Percentiles rank a stretch among this genome's conserved stretches.
Conservation (phyloP, 2,113 vertebrate species). For the Melanerpes formicivorus region DNA sequence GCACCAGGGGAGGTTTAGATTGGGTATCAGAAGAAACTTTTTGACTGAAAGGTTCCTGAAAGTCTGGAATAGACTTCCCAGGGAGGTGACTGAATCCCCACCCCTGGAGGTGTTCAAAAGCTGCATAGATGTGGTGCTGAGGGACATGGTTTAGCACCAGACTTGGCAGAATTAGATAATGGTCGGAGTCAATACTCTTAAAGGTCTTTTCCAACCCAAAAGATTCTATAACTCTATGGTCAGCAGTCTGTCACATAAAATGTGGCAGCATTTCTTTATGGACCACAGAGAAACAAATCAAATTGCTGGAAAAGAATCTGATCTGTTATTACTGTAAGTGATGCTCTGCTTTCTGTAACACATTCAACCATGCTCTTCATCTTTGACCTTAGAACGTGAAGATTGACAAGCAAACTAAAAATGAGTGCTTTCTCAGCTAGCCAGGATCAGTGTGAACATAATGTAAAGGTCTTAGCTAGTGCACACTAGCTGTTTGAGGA, state of each 20-base stretch:
- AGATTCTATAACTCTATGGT: not conserved
- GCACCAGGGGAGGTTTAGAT: no score
- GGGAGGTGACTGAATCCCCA: no score
- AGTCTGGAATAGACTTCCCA: no score
- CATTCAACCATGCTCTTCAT: not conserved
- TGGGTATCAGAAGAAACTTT: no score
- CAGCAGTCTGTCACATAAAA: not conserved
- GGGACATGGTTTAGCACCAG: no score
- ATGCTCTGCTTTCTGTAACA: not conserved
- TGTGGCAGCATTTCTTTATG: not conserved
- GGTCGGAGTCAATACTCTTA: no score
- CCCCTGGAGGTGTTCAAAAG: no score
- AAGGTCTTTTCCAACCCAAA: no score
- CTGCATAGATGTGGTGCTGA: no score
- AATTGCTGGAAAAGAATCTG: not conserved
- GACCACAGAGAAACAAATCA: not conserved
- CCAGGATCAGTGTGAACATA: not conserved
- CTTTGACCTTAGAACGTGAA: not conserved
- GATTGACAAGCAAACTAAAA: not conserved
- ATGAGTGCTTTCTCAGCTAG: not conserved
- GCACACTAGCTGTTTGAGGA: not conserved
- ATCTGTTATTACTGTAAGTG: not conserved
- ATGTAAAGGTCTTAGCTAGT: not conserved
- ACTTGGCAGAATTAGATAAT: no score
- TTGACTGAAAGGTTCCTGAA: no score